phyloP scores from a whole-genome alignment of 2,113 vertebrate genomes.

The Rhombomys opimus region DNA sequence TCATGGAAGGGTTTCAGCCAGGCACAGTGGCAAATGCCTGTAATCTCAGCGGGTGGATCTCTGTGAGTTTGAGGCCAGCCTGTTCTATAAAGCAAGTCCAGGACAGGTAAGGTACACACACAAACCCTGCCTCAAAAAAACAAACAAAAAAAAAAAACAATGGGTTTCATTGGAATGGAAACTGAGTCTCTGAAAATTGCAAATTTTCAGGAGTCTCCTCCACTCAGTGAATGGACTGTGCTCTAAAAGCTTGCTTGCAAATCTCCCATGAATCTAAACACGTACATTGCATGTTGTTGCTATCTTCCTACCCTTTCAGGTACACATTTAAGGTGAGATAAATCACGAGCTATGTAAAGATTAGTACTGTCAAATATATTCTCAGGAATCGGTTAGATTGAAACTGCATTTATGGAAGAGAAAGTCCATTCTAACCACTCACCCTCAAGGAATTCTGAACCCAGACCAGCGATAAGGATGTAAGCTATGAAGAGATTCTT shows the following conservation, averaged over 20 bases:
- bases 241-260: constrained; percentile 27
- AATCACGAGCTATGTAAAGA: not conserved
- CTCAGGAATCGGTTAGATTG: not conserved
- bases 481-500: not conserved
- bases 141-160: not conserved
- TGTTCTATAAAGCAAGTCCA: too few relatives aligned
- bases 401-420: constrained; percentile 14
- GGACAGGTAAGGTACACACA: too few relatives aligned
- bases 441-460: constrained; percentile 45
- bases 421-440: constrained; percentile 27
- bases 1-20: not conserved
- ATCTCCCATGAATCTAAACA: not conserved
- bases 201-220: constrained; percentile 23
- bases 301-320: not conserved
- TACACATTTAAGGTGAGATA: constrained; percentile 22
- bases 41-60: too few relatives aligned
- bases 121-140: too few relatives aligned
- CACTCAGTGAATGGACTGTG: not conserved
- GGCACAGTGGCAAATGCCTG: too few relatives aligned
- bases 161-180: not conserved
- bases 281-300: not conserved
- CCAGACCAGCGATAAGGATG: not conserved
- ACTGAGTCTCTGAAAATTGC: not conserved
- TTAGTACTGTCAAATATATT: not conserved
- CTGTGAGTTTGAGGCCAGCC: too few relatives aligned